Percentiles rank a stretch among this genome's conserved stretches.
These are phyloP conservation scores for Trichechus manatus DNA, from an alignment of 2,113 vertebrate genomes.

Conservation along the genomic window DNA sequence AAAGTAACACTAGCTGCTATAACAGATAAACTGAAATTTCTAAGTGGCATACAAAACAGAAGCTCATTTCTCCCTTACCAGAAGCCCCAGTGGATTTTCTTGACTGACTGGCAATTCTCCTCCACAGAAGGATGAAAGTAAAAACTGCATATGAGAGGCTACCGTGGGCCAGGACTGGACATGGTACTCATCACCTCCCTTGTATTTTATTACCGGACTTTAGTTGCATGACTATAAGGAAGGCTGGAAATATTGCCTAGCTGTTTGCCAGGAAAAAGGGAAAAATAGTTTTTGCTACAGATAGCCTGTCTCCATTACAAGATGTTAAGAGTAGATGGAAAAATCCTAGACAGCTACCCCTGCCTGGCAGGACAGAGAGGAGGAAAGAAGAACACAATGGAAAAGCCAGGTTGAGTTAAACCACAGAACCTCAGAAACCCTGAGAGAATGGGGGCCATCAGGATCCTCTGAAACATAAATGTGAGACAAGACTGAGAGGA, in stretches of 20 bases:
- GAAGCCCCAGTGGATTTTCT: background rate
- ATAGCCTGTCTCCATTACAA: background rate
- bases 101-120: background rate
- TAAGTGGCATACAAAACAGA: background rate
- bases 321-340: background rate
- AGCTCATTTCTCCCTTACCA: background rate
- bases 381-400: background rate
- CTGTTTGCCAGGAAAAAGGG: background rate
- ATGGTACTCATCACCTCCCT: background rate
- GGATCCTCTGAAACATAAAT: background rate
- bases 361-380: background rate
- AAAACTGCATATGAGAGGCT: background rate
- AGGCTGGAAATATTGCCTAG: background rate
- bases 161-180: background rate
- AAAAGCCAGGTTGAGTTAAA: background rate
- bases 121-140: background rate
- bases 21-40: background rate
- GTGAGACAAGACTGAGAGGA: background rate
- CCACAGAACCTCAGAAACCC: background rate
- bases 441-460: background rate
- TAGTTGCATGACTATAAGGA: background rate
- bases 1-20: background rate
- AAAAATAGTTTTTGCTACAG: background rate
- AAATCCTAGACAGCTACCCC: background rate
- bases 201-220: background rate